Base-by-base conservation (phyloP, 2,888 invertebrate species). In the Troilus luridus region DNA sequence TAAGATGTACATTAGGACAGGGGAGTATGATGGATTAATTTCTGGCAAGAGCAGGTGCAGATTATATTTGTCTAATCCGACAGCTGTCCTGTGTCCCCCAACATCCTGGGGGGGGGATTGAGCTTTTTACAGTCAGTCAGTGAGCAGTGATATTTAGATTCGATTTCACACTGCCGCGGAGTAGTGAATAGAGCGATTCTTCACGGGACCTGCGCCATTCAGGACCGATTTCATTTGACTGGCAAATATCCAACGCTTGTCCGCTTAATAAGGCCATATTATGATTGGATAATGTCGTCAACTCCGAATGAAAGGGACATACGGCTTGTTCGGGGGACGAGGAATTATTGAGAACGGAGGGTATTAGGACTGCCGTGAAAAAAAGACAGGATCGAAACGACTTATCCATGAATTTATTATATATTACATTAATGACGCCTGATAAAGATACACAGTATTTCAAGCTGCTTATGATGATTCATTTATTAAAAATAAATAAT, bases 31-130 rank as follows among this genome's bases (percentile, higher is more conserved):
- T 85, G 85, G 85, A 85, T 85, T 56, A 85, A 85, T 85, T 85
- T n/a, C 21, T 58, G 56, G 56, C 85, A 85, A 54, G 85, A 85
- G 85, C 85, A 85, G 85, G 85, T 85, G n/a, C 85, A 85, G 85
- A 85, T 85, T 85, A 85, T 85, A 85, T 85, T 85, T 85, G 85
- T 85, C 56, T 85, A 85, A 85, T 85, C 85, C 85, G 85, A 85
- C 85, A 85, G 85, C 85, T 85, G 85, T 85, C 85, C 85, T n/a
- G 56, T 56, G 85, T 85, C 85, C 85, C 41, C 85, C 85, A 41
- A 56, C 81, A 56, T 56, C 54, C 9, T 8, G 21, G 81, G 54
- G 9, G 41, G 21, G 21, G 56, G 85, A 27, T 10, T 54, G n/a
- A 7, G 56, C 56, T 85, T 85, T 85, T 85, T 54, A 85, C 85